phyloP scores from a whole-genome alignment of 2,113 vertebrate genomes.

The Petrocephalus microphthalmus region DNA sequence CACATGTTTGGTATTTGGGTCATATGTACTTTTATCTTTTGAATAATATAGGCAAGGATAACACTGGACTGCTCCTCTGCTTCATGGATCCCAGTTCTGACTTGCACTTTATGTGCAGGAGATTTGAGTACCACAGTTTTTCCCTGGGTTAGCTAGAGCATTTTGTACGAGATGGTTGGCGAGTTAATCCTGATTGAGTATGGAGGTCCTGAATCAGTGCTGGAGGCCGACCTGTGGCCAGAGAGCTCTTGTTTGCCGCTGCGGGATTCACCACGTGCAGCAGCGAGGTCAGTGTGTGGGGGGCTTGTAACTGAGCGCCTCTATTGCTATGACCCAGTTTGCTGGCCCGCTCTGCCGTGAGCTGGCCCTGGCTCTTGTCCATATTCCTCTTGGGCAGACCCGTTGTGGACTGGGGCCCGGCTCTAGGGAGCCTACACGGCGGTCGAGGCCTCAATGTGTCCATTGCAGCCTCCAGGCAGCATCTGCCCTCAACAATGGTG shows the following conservation, averaged over 20 bases:
- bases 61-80: not conserved
- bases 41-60: not conserved
- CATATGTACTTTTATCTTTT: not conserved
- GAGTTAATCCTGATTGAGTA: not conserved
- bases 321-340: not conserved
- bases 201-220: not conserved
- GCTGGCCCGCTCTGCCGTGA: not conserved
- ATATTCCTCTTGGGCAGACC: not conserved
- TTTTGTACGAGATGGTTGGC: not conserved
- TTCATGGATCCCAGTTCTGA: not conserved
- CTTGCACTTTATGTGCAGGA: not conserved
- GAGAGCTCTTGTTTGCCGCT: not conserved
- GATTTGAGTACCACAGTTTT: not conserved
- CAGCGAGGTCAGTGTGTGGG: not conserved
- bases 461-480: not conserved
- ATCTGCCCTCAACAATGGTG: not conserved
- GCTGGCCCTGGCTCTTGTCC: not conserved
- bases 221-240: not conserved
- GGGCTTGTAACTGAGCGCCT: not conserved
- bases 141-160: not conserved
- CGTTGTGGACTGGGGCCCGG: not conserved
- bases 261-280: not conserved
- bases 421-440: not conserved
- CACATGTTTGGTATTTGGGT: slow-evolving; percentile 4
- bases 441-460: not conserved